Evolutionary conservation across 2,113 vertebrate genomes (phyloP), one percentile per base, ranked within the genome.

Genomic region (Condylura cristata): DNA sequence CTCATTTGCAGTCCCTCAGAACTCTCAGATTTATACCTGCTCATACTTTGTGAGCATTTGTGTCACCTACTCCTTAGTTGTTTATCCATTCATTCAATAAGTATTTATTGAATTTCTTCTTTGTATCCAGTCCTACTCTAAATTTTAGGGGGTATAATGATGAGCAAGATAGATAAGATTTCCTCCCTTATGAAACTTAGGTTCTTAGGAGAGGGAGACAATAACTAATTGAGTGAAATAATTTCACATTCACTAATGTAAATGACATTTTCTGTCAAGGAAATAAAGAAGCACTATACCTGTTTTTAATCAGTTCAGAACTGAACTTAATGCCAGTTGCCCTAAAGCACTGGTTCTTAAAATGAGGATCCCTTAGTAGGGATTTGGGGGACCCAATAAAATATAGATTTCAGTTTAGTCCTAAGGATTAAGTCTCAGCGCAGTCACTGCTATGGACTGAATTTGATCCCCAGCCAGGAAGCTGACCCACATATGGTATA

Each of bases 391-490:
- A 79, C 53, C 28, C 26, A 68, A 20, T 84, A 91, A 61, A 60
- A 84, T 83, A 90, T 83, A 90, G 93, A 63, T 75, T 93, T 84
- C n/a, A 91, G 22, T 44, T 80, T 74, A 58, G 46, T 48, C 46
- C 46, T 48, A 48, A 12, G 46, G 46, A 12, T 48, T 48, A 48
- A 48, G 46, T 48, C 46, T 48, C 46, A 48, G 46, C 11, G 46
- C 46, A 12, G 2, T 11, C 46, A 48, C 46, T 48, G 46, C 46
- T 48, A 48, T 12, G 46, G 11, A 2, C 44, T 48, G 46, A 48
- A 12, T 48, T 48, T 48, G 11, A 8, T 48, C 46, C 46, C 46
- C 46, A 8, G 11, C 46, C 46, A 48, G 46, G 46, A 12, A 48
- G 46, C 46, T 48, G 6, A 46, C 9, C 9, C 46, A 7, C 46